Base-by-base conservation (phyloP, 1,140 invertebrate species). In the Belonocnema kinseyi region DNA sequence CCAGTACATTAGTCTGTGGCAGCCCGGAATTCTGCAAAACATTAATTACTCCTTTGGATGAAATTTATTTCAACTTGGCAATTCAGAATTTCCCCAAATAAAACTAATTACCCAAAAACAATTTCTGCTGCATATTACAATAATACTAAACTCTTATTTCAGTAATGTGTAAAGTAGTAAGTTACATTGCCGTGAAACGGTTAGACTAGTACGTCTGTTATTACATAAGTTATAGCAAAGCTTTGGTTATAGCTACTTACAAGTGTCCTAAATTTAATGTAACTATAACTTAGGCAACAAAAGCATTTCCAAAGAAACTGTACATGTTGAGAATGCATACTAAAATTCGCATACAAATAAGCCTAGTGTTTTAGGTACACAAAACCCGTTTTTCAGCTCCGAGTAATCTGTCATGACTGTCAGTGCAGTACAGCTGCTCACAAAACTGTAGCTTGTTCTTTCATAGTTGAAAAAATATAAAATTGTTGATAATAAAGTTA, bases 281-380 rank as follows among this genome's bases (percentile, higher is more conserved):
- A 66, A 33, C 61, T 46, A 66, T 66, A 66, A 66, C 21, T 66
- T 66, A 16, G 26, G 40, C 61, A 61, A 21, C 33, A 61, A 40
- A 66, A 40, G 61, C n/a, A 33, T 13, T 40, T 66, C 10, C 58
- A 61, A 16, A 21, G 12, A 14, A 19, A 16, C 58, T 66, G 14
- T 7, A 33, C 58, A 66, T 33, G 26, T 66, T 66, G 26, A 40
- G 26, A 66, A 40, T 66, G 26, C 58, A 40, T 66, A 66, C 46
- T 66, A 66, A 40, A 66, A 66, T 66, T 66, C 58, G 33, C 40
- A 33, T 40, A 61, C 33, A 26, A 61, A 61, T 26, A 61, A 19
- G 5, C 58, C 33, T 12, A 33, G 16, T 66, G 21, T 14, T 66
- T 66, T 8, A 66, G 21, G 21, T 16, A 12, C 14, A 66, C 56